phyloP scores from a whole-genome alignment of 2,113 vertebrate species.

The Pseudonaja textilis region DNA sequence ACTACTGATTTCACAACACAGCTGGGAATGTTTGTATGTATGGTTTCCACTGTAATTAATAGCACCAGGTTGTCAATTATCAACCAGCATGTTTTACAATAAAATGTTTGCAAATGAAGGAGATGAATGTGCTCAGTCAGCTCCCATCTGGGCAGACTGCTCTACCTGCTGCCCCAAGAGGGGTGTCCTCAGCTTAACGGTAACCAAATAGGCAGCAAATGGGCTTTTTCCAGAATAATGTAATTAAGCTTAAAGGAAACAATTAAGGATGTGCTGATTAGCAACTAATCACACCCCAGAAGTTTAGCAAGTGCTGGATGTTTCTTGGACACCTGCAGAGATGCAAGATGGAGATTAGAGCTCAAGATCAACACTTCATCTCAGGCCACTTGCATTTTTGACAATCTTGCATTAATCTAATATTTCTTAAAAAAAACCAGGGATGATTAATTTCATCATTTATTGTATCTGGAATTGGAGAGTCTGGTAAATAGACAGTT shows the following conservation, averaged over 20 bases:
- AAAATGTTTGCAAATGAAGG: neutral
- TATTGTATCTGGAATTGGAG: neutral
- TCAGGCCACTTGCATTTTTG: neutral
- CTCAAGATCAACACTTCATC: neutral
- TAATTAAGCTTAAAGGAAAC: conserved; percentile 24
- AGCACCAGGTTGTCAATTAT: neutral
- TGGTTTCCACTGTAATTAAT: neutral
- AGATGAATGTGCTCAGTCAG: neutral
- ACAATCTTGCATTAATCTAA: neutral
- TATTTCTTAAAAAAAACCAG: neutral
- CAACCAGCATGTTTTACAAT: neutral
- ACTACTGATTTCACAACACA: neutral
- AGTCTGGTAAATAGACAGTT: no score
- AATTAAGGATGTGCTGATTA: conserved; percentile 22
- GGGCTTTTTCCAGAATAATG: neutral
- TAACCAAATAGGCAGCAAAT: neutral
- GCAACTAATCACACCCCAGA: conserved; percentile 1
- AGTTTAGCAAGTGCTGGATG: neutral
- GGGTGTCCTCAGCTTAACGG: neutral
- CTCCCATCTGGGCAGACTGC: neutral
- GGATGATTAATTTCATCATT: neutral
- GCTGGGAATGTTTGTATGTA: neutral
- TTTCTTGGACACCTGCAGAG: neutral
- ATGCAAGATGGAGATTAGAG: neutral
- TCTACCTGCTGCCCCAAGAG: neutral